Conservation (phyloP, 2,797 vertebrate genomes). For the Emydoidea blandingii region DNA sequence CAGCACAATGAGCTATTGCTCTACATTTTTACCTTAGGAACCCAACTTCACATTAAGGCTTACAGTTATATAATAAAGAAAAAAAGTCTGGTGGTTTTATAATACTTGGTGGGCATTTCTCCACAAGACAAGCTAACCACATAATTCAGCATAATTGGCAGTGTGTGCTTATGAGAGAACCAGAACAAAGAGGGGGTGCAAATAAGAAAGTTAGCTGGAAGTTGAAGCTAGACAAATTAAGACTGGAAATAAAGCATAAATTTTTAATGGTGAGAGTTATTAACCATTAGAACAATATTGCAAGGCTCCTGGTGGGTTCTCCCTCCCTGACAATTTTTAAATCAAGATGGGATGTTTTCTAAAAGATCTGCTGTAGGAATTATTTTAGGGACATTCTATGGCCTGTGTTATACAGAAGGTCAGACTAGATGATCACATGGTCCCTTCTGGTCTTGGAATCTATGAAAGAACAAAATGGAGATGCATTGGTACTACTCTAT, state of each 20-base stretch:
- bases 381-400: background rate
- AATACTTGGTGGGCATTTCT: background rate
- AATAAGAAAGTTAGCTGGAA: background rate
- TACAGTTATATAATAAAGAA: background rate
- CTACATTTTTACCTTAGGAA: background rate
- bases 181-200: background rate
- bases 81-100: background rate
- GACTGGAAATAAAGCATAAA: background rate
- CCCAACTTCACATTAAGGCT: background rate
- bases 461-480: background rate
- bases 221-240: background rate
- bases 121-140: background rate
- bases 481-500: accelerated
- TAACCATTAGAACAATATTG: background rate
- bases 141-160: background rate
- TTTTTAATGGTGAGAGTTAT: background rate
- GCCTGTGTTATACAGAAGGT: background rate
- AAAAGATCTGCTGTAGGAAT: background rate
- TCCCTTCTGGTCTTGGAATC: background rate
- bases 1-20: background rate
- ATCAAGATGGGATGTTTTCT: background rate
- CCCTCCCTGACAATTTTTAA: background rate
- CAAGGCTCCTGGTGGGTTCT: background rate
- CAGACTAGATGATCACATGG: background rate
- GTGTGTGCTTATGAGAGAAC: accelerated